Conservation (phyloP, 23 tunicate genomes). For the Halocynthia aurantium region DNA sequence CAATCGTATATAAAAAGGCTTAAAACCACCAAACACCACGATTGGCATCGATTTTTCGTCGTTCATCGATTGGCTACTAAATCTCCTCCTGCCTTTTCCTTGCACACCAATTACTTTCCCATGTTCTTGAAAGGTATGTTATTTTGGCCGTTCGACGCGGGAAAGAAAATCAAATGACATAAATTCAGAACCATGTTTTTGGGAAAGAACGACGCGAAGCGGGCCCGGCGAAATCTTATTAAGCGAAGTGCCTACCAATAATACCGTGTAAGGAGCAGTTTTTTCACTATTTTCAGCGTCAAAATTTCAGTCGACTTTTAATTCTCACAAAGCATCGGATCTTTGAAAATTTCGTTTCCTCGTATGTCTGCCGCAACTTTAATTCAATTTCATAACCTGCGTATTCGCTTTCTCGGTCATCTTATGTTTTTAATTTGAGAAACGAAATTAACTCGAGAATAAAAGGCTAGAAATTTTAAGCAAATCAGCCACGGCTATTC, state of each 20-base stretch:
- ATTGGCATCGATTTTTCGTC: constrained; percentile 25
- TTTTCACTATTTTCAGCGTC: constrained; percentile 16
- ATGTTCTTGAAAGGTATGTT: constrained; percentile 14
- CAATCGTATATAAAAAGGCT: constrained; percentile 11
- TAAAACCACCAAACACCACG: constrained; percentile 13
- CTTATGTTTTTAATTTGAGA: constrained; percentile 1
- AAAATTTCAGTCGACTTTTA: constrained; percentile 19
- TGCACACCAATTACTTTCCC: constrained; percentile 15
- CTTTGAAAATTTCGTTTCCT: constrained; percentile 15
- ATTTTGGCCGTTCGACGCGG: background rate
- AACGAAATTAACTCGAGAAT: constrained; percentile 1
- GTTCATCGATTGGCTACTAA: constrained; percentile 23
- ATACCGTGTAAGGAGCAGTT: constrained; percentile 13
- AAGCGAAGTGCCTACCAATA: constrained; percentile 20
- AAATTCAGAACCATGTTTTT: background rate
- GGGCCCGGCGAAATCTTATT: constrained; percentile 11
- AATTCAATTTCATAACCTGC: constrained; percentile 14
- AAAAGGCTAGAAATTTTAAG: background rate
- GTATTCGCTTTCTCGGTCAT: background rate
- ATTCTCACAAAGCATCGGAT: constrained; percentile 8
- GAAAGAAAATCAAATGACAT: background rate
- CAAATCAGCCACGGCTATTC: background rate
- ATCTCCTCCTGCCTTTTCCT: constrained; percentile 5
- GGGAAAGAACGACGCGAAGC: background rate
- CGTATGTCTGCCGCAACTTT: constrained; percentile 3